Percentiles rank a stretch among this genome's conserved stretches.
Evolutionary conservation across 2,888 invertebrate genomes (phyloP).

Genomic region (Dolichopus griseipennis): DNA sequence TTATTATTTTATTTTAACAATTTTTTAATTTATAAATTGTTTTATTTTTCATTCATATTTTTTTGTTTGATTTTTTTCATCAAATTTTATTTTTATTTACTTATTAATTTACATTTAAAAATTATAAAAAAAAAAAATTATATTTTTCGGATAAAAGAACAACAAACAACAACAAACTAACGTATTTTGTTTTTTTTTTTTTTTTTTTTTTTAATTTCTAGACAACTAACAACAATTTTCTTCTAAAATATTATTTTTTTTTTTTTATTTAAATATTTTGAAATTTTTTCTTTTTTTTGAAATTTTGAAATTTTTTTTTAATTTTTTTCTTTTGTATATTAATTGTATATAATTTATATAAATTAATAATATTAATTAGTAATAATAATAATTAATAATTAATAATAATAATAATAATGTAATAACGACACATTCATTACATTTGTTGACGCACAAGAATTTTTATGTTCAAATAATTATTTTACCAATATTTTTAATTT

Average conservation of each 20-base stretch:
- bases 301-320: slow-evolving; percentile 13
- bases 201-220: slow-evolving; percentile 23
- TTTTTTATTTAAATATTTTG: slow-evolving; percentile 17
- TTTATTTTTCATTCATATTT: too few relatives aligned
- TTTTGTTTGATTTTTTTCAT: not conserved
- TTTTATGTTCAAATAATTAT: too few relatives aligned
- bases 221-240: slow-evolving; percentile 25
- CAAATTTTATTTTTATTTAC: not conserved
- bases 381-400: not conserved
- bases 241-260: slow-evolving; percentile 22
- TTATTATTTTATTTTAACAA: too few relatives aligned
- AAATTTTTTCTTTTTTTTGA: slow-evolving; percentile 15
- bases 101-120: too few relatives aligned
- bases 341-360: not conserved
- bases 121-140: not conserved
- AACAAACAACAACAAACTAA: slow-evolving; percentile 1
- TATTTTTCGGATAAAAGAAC: not conserved
- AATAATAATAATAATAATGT: not conserved
- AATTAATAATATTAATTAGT: not conserved
- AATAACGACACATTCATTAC: not conserved
- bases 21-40: too few relatives aligned
- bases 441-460: too few relatives aligned
- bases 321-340: too few relatives aligned
- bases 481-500: too few relatives aligned
- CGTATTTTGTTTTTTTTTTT: slow-evolving; percentile 21